Evolutionary conservation across 2,888 invertebrate species (phyloP).

Genomic region (Archips crataeganus): DNA sequence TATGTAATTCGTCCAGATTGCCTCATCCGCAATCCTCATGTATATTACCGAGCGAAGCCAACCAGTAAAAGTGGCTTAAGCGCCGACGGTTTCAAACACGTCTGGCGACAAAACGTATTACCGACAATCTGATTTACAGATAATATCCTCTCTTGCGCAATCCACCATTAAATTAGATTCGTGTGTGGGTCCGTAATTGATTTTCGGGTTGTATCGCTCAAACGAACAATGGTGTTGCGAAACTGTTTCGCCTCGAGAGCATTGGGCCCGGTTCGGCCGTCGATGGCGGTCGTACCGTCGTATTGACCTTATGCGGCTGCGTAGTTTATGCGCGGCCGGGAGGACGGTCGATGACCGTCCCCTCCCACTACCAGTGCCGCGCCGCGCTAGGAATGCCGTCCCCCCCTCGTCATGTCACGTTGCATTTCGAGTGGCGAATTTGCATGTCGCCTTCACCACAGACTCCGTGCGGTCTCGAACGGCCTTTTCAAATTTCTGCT

Average conservation of each 20-base stretch:
- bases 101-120: constrained; percentile 61
- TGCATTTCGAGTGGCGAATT: constrained; percentile 80
- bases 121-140: constrained; percentile 62
- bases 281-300: constrained; percentile 45
- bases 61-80: constrained; percentile 45
- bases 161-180: constrained; percentile 65
- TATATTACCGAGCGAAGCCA: constrained; percentile 39
- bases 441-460: constrained; percentile 67
- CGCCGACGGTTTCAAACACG: constrained; percentile 44
- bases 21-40: constrained; percentile 47
- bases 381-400: constrained; percentile 75
- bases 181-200: constrained; percentile 72
- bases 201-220: constrained; percentile 62
- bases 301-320: constrained; percentile 84
- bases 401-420: constrained; percentile 73
- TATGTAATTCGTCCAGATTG: constrained; percentile 44
- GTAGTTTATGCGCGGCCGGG: constrained; percentile 80
- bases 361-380: constrained; percentile 56
- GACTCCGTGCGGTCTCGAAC: constrained; percentile 55
- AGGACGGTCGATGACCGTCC: constrained; percentile 84
- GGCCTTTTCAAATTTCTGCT: constrained; percentile 45
- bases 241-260: constrained; percentile 58
- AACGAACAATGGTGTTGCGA: constrained; percentile 75
- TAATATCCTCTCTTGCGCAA: constrained; percentile 69
- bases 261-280: constrained; percentile 46